A percentile compares a stretch with the other conserved stretches of the same genome.
Evolutionary conservation across 2,888 invertebrate species (phyloP).

Genomic region (Vannuccia rotundouncinata): DNA sequence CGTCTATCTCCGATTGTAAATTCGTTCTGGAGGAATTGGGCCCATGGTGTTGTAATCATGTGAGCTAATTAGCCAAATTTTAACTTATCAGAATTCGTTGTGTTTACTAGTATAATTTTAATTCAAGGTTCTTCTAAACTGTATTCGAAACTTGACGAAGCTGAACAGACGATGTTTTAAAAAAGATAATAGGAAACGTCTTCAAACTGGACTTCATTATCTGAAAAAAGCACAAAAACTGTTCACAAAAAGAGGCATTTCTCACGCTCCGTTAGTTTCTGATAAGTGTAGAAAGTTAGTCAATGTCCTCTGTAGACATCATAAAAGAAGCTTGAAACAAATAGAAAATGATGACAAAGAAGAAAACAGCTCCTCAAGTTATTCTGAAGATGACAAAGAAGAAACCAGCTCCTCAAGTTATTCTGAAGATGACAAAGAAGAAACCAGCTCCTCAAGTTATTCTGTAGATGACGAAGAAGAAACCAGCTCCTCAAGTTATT

Average conservation of each 20-base stretch:
- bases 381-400: constrained; percentile 14
- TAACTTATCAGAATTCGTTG: neutral
- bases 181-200: neutral
- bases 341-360: neutral
- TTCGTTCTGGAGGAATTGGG: constrained; percentile 16
- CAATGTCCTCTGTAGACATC: neutral
- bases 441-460: no score
- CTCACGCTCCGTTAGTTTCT: no score
- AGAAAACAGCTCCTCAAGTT: neutral
- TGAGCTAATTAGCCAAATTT: neutral
- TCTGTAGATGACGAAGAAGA: constrained; percentile 22
- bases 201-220: neutral
- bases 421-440: constrained; percentile 16
- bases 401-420: neutral
- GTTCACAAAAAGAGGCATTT: no score
- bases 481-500: no score
- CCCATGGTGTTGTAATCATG: neutral
- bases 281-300: neutral
- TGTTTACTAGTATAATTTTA: neutral
- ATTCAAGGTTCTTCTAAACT: neutral
- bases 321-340: neutral
- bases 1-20: neutral
- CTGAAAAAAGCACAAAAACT: neutral
- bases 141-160: neutral
- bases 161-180: neutral